Evolutionary conservation across 1,140 invertebrate species (phyloP), one percentile per base, ranked within the genome.

Genomic region (Drosophila tsacasi): DNA sequence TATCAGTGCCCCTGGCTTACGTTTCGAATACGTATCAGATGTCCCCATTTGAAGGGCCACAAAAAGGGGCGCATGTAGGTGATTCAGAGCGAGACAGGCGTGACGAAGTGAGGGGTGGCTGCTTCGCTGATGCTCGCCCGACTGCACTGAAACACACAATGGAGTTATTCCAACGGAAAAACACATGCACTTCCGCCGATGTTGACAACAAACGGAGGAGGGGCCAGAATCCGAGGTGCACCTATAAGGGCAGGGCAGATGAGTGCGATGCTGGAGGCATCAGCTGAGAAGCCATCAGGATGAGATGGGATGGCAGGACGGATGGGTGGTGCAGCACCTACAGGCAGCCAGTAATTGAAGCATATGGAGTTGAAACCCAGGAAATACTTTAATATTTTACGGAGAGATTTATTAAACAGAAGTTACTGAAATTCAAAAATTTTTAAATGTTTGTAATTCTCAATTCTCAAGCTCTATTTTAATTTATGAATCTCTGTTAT

Each of bases 81-180:
- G n/a, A 30, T 19, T 37, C 52, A 9, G 8, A 17, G 54, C n/a
- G 37, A 35, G n/a, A 23, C 25, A 35, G 44, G 47, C 46, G 52
- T 42, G 61, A 62, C 54, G 69, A 57, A 57, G 54, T 57, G 54
- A 57, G 21, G 69, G 32, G 65, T 15, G 71, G 64, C 37, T 67
- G 52, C 44, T 72, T 47, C 65, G 47, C 55, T 63, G 74, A 73
- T 89, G 83, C 85, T 69, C 73, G 84, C 83, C 77, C 82, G 84
- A 78, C 77, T 81, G 85, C 84, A 64, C 81, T 73, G 78, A 85
- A 84, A 84, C 81, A 85, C 86, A 89, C 85, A 89, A 89, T 89
- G 85, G 85, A 89, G 85, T 89, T 89, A 89, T 89, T 89, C 86
- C 85, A 90, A 90, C 85, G 85, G 85, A 89, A 89, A 89, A 89